A percentile compares a stretch with the other conserved stretches of the same genome.
These are phyloP conservation scores for Holotrichia oblita DNA, from an alignment of 1,140 invertebrate genomes.

Conservation along the genomic window DNA sequence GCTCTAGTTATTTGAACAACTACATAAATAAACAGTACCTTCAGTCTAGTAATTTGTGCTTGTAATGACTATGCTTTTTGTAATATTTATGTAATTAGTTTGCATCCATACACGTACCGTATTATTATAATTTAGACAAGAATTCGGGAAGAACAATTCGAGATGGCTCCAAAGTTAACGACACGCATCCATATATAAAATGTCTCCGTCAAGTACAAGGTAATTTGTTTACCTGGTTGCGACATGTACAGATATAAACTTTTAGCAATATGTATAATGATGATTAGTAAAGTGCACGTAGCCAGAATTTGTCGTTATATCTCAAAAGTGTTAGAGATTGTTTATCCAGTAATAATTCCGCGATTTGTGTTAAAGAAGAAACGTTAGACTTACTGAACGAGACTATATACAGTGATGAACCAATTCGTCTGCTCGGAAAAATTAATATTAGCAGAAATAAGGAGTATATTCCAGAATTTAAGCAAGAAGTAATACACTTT, in stretches of 20 bases:
- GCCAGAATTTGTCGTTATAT: neutral
- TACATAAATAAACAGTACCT: slow-evolving; percentile 28
- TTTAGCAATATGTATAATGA: neutral
- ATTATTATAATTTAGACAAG: slow-evolving; percentile 23
- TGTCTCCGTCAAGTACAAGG: neutral
- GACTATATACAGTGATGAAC: slow-evolving; percentile 66
- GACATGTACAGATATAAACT: neutral
- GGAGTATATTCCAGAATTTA: neutral
- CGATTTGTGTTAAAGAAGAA: slow-evolving; percentile 66
- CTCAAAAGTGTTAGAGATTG: neutral
- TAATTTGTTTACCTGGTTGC: neutral
- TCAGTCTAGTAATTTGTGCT: slow-evolving; percentile 5
- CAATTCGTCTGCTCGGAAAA: slow-evolving; percentile 67
- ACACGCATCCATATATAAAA: slow-evolving; percentile 25
- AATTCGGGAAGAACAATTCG: slow-evolving; percentile 21
- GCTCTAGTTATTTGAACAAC: neutral
- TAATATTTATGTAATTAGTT: neutral
- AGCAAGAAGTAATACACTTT: slow-evolving; percentile 46
- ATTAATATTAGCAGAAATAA: slow-evolving; percentile 50
- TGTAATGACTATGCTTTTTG: neutral
- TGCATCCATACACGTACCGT: neutral
- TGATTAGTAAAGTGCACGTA: neutral
- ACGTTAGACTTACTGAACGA: slow-evolving; percentile 66
- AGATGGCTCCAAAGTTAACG: neutral
- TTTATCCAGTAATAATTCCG: slow-evolving; percentile 48